A percentile compares a stretch with the other conserved stretches of the same genome.
These are phyloP conservation scores for Vicugna pacos DNA, from an alignment of 2,113 vertebrate species.

Conservation along the genomic window DNA sequence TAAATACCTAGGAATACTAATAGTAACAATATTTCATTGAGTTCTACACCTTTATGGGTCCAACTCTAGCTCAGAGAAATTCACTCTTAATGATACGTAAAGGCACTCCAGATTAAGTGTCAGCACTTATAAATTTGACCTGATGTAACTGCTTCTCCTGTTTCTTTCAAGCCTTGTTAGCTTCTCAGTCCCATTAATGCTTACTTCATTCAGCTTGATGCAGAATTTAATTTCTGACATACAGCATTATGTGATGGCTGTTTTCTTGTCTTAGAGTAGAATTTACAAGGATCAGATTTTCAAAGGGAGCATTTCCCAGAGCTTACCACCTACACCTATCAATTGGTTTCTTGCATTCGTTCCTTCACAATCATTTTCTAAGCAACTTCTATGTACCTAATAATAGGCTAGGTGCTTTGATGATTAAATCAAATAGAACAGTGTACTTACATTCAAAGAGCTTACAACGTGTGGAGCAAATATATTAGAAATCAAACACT, in stretches of 20 bases:
- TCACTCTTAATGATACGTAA: constrained; percentile 29
- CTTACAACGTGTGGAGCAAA: not conserved
- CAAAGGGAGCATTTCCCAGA: not conserved
- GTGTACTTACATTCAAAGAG: not conserved
- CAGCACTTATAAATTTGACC: not conserved
- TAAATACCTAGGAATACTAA: constrained; percentile 39
- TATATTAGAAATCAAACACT: not conserved
- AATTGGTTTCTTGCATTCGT: not conserved
- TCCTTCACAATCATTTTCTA: not conserved
- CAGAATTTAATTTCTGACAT: not conserved
- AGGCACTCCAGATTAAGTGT: not conserved
- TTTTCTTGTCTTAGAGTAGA: constrained; percentile 17
- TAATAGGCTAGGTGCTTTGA: not conserved
- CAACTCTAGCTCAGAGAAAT: not conserved
- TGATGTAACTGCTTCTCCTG: not conserved
- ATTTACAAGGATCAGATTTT: not conserved
- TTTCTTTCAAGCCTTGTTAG: not conserved
- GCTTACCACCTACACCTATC: not conserved
- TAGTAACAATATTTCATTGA: constrained; percentile 46
- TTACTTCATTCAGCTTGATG: not conserved
- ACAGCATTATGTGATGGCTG: not conserved
- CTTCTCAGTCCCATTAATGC: not conserved
- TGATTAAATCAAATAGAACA: not conserved
- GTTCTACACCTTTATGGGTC: not conserved
- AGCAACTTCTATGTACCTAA: not conserved